Base-by-base conservation (phyloP, 2,888 invertebrate species). In the Chromoteleia sp. region DNA sequence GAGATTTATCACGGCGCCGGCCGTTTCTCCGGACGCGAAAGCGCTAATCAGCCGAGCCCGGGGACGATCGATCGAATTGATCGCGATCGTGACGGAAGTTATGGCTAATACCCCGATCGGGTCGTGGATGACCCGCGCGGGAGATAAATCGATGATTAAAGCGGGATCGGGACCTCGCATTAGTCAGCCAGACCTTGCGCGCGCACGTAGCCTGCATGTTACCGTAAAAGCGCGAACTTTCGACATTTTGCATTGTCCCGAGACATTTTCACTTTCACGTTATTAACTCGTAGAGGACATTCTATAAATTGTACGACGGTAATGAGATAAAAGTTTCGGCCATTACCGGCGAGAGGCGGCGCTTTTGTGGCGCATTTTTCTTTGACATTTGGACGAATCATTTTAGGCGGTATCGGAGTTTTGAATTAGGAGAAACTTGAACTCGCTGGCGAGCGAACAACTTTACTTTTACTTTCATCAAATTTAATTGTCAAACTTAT, bases 101-200 rank as follows among this genome's bases (percentile, higher is more conserved):
- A 77, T 77, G 75, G 84, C 81, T 80, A 82, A 84, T 85, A 80
- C 81, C 52, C 61, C 25, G 67, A 76, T 67, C 14, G 67, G 25
- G 52, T 76, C 83, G 81, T 78, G 81, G 75, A 65, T 79, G 83
- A 77, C 59, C 76, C 76, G 52, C 79, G 81, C 61, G 59, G 70
- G 81, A 84, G 87, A 88, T 87, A 86, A 87, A 86, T 87, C 85
- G 86, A 67, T 83, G 86, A 87, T 87, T 86, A 86, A 86, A 86
- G 79, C 77, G 67, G 80, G 85, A 84, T 85, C 86, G 81, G 63
- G 85, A 87, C 87, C 86, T 78, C 85, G 82, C 84, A 85, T 87
- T 86, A 84, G 86, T 86, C 83, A 82, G 81, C 83, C 77, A 79
- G 82, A 74, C 82, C 82, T 80, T 59, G 17, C 6, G 80, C 68